Evolutionary conservation across 2,888 invertebrate species (phyloP).

Genomic region (Chrysolina americana): DNA sequence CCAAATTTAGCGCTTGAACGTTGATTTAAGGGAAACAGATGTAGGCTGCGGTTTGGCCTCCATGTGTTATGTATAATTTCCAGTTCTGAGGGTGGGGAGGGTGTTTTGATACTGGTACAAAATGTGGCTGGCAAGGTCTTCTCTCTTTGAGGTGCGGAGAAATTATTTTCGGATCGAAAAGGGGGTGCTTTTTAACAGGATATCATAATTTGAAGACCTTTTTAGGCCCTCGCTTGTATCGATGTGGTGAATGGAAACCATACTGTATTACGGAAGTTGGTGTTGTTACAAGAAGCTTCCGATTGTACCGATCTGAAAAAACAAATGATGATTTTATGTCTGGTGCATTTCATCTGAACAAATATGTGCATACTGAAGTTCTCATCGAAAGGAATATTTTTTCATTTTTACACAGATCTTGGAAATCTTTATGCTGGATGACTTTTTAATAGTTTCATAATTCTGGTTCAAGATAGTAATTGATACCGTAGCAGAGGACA

Average conservation of each 20-base stretch:
- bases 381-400: too few species aligned
- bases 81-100: neutral
- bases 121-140: neutral
- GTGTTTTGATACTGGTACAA: conserved; percentile 11
- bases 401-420: neutral
- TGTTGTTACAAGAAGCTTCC: neutral
- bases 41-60: conserved; percentile 33
- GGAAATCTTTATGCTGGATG: too few species aligned
- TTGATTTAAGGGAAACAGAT: conserved; percentile 52
- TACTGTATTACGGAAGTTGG: neutral
- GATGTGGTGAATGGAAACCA: neutral
- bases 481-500: too few species aligned
- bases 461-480: too few species aligned
- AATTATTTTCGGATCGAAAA: neutral
- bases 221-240: neutral
- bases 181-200: neutral
- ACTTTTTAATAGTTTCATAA: too few species aligned
- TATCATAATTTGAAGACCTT: neutral
- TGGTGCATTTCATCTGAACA: neutral
- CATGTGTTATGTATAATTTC: conserved; percentile 29
- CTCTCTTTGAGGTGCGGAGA: neutral
- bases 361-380: neutral
- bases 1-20: conserved; percentile 53
- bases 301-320: neutral
- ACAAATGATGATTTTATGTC: neutral